Conservation (phyloP, 1,140 invertebrate genomes). For the Pseudomyrmex pallidus region DNA sequence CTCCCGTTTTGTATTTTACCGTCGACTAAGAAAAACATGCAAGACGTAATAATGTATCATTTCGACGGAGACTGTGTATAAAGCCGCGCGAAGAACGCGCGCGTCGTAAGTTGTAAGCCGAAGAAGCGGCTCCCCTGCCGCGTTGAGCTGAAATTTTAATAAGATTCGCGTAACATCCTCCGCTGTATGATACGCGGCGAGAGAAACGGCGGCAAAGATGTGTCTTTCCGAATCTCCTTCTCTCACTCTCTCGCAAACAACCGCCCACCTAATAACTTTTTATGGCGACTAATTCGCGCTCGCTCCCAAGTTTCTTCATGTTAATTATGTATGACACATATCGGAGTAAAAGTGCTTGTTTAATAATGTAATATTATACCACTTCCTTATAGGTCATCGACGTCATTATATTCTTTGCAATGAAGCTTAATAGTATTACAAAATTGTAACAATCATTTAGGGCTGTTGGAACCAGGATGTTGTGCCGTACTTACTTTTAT, state of each 20-base stretch:
- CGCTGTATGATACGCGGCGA: neutral
- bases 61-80: slow-evolving; percentile 22
- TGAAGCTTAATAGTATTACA: too few relatives aligned
- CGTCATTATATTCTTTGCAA: too few relatives aligned
- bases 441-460: too few relatives aligned
- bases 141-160: slow-evolving; percentile 58
- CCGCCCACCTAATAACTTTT: slow-evolving; percentile 27
- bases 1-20: neutral
- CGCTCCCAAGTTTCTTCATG: neutral
- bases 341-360: slow-evolving; percentile 25
- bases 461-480: too few relatives aligned
- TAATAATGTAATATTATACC: neutral
- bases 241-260: slow-evolving; percentile 1
- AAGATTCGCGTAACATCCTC: slow-evolving; percentile 40
- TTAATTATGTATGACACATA: slow-evolving; percentile 14
- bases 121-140: slow-evolving; percentile 11
- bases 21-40: slow-evolving; percentile 1
- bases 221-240: neutral
- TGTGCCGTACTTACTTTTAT: too few relatives aligned
- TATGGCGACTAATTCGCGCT: slow-evolving; percentile 23
- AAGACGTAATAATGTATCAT: slow-evolving; percentile 52
- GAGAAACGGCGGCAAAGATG: slow-evolving; percentile 39
- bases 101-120: slow-evolving; percentile 49
- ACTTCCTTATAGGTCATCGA: too few relatives aligned
- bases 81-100: slow-evolving; percentile 10